Conservation (phyloP, 2,113 vertebrate genomes). For the Nannobrachium achirus region DNA sequence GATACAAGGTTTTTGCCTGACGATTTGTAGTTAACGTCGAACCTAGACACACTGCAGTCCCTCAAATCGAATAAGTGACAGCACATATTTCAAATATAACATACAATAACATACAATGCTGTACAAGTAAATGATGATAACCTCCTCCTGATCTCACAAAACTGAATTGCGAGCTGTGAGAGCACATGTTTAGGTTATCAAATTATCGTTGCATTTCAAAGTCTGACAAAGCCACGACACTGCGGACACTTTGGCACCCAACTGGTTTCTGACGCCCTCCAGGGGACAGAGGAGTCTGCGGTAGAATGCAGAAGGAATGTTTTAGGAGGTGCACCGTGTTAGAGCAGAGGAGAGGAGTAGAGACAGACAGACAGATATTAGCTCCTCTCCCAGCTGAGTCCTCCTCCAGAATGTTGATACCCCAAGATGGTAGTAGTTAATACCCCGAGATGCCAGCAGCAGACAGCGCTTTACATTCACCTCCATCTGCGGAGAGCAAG, state of each 20-base stretch:
- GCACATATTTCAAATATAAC: too few species aligned
- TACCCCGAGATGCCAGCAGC: conserved; percentile 77
- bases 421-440: conserved; percentile 56
- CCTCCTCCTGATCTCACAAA: conserved; percentile 24
- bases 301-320: conserved; percentile 70
- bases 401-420: conserved; percentile 77
- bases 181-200: conserved; percentile 26
- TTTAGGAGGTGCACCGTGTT: conserved; percentile 66
- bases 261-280: conserved; percentile 38
- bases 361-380: conserved; percentile 71
- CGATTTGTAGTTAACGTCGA: too few species aligned
- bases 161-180: conserved; percentile 39
- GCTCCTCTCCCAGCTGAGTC: conserved; percentile 68
- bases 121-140: too few species aligned
- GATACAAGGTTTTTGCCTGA: too few species aligned
- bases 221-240: conserved; percentile 45
- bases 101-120: too few species aligned
- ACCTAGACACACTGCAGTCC: too few species aligned
- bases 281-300: conserved; percentile 60
- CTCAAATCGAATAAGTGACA: too few species aligned
- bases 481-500: conserved; percentile 74
- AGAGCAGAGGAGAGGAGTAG: conserved; percentile 61
- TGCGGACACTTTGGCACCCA: conserved; percentile 7
- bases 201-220: conserved; percentile 25
- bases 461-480: conserved; percentile 82